Percentiles rank a stretch among this genome's conserved stretches.
Conservation (phyloP, 2,888 invertebrate species). For the Aporophyla nigra region DNA sequence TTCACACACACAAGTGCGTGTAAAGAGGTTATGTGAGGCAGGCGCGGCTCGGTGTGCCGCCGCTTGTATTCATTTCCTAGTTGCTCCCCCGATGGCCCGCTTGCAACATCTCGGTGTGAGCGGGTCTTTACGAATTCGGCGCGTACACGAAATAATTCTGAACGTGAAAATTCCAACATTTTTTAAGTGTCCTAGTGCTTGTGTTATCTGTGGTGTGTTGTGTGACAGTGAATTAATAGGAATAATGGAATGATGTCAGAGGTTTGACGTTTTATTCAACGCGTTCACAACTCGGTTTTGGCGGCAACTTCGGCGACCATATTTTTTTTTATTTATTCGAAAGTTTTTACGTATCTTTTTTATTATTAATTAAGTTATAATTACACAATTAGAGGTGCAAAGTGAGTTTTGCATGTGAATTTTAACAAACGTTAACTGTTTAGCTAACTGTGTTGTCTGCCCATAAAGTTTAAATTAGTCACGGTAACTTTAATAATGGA, state of each 20-base stretch:
- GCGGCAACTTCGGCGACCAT: constrained; percentile 59
- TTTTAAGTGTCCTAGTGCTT: constrained; percentile 63
- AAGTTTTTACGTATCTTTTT: constrained; percentile 59
- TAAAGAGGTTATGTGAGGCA: constrained; percentile 72
- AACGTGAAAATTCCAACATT: constrained; percentile 54
- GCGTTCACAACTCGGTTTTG: constrained; percentile 72
- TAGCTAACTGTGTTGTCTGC: constrained; percentile 67
- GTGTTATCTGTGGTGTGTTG: constrained; percentile 65
- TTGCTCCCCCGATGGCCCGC: constrained; percentile 88
- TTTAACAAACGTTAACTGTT: constrained; percentile 70
- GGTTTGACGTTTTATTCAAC: constrained; percentile 73
- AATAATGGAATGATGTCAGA: constrained; percentile 73
- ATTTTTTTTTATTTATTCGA: constrained; percentile 45
- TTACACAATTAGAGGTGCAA: constrained; percentile 70
- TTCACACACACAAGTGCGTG: constrained; percentile 74
- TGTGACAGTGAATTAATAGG: constrained; percentile 68
- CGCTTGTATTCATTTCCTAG: constrained; percentile 88
- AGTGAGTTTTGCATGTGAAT: constrained; percentile 71
- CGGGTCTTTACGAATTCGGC: constrained; percentile 87
- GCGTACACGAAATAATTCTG: constrained; percentile 80
- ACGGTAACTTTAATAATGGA: constrained; percentile 63
- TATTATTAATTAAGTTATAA: constrained; percentile 67
- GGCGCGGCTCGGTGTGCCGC: constrained; percentile 78
- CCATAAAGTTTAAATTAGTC: constrained; percentile 63
- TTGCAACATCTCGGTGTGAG: constrained; percentile 88